Evolutionary conservation across 2,797 vertebrate species (phyloP), one percentile per base, ranked within the genome.

Genomic region (Micromesistius poutassou): DNA sequence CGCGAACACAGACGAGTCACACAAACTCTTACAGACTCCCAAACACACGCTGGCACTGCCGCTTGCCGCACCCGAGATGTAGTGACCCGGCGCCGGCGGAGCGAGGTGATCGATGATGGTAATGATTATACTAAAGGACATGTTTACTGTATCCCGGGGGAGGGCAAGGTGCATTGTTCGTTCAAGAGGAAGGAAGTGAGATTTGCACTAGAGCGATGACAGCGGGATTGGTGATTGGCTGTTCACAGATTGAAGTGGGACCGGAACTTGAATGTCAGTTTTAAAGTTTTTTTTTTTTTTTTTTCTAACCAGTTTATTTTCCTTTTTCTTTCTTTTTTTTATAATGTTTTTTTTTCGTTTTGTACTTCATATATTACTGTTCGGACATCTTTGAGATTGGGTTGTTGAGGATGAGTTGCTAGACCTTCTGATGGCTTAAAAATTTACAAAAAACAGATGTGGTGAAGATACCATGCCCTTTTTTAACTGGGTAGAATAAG

Each of bases 261-360:
- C 89, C 87, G 84, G 90, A 93, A 90, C 90, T 90, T 93, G 93
- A 93, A 93, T 93, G 92, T 93, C 89, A 90, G 91, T 88, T 89
- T 76, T 62, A 89, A 85, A 87, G 16, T 77, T 81, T 73, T 77
- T 30, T 73, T 88, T 80, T 25, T 81, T 79, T 86, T 82, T 42
- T 40, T 46, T 71, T 50, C 30, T 19, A 79, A 80, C 87, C 82
- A 86, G 85, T 90, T 88, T 86, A 82, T 91, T 90, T 82, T 81
- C 83, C 84, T 79, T 89, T 79, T 89, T 91, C 87, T 76, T 35
- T n/a, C 30, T 36, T 81, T 68, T 55, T 62, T 62, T 62, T 62
- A 25, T 62, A 25, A 62, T 62, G 55, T 62, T 40, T 30, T 81
- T 30, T 81, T 55, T 78, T 75, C 81, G 74, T 84, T 89, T 86